phyloP scores from a whole-genome alignment of 2,113 vertebrate genomes.

The Erythrolamprus reginae region DNA sequence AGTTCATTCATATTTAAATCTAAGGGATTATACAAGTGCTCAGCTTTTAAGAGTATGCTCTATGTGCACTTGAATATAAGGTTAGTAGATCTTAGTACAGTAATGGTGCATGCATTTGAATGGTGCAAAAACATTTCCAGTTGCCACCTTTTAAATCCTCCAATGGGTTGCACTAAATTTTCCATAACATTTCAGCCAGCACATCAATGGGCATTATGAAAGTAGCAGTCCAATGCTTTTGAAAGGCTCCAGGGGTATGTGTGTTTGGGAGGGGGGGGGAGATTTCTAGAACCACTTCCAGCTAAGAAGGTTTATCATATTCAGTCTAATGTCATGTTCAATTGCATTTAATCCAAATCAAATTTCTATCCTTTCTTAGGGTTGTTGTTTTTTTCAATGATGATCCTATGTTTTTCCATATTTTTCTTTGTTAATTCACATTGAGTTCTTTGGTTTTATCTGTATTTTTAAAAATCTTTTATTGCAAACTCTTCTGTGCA shows the following conservation, averaged over 20 bases:
- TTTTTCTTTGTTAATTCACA: not conserved
- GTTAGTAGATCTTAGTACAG: not conserved
- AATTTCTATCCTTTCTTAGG: not conserved
- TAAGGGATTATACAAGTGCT: not conserved
- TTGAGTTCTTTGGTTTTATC: not conserved
- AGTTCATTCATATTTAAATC: not conserved
- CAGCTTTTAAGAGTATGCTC: not conserved
- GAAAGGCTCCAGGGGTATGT: not conserved
- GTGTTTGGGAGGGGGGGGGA: not conserved
- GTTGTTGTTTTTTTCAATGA: not conserved
- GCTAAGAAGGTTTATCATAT: not conserved
- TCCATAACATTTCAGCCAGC: not conserved
- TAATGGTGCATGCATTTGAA: not conserved
- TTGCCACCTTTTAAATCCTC: not conserved
- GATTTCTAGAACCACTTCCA: not conserved
- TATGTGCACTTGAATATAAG: not conserved
- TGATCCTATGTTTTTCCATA: not conserved
- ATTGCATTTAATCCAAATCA: not conserved
- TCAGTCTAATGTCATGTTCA: not conserved
- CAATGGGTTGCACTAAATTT: not conserved
- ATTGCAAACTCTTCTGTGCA: not conserved
- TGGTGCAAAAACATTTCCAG: not conserved
- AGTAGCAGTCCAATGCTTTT: not conserved
- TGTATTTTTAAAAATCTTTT: not conserved
- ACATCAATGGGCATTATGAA: not conserved